Conservation (phyloP, 2,888 invertebrate species). For the Mimumesa dahlbomi region DNA sequence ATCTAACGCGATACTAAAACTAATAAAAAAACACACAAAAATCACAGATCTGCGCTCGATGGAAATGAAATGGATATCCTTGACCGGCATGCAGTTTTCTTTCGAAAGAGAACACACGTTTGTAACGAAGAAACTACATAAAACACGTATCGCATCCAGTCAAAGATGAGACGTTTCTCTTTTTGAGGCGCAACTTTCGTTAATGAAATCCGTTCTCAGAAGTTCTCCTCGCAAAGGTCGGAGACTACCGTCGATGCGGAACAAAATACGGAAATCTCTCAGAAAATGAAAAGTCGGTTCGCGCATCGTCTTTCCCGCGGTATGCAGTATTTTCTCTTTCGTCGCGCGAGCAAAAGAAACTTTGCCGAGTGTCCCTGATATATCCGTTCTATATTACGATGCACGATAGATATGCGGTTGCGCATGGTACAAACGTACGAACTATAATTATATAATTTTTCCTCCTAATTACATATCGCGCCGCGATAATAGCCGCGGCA, state of each 20-base stretch:
- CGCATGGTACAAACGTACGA: neutral
- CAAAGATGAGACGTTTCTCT: slow-evolving; percentile 3
- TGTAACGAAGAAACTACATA: neutral
- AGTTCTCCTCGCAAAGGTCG: slow-evolving; percentile 29
- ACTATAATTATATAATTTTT: too few species aligned
- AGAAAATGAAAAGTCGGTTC: slow-evolving; percentile 43
- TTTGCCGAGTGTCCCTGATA: too few species aligned
- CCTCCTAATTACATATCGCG: too few species aligned
- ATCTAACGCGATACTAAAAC: neutral
- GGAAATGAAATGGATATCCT: too few species aligned
- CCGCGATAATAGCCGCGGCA: too few species aligned
- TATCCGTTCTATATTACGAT: too few species aligned
- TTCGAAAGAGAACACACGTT: neutral
- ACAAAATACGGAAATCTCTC: slow-evolving; percentile 9
- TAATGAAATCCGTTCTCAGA: slow-evolving; percentile 52
- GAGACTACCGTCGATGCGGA: slow-evolving; percentile 12
- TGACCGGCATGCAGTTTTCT: slow-evolving; percentile 21
- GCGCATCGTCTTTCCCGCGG: too few species aligned
- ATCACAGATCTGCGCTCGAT: too few species aligned
- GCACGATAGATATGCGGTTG: too few species aligned
- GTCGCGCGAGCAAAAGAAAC: too few species aligned
- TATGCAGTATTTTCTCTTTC: too few species aligned
- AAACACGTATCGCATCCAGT: neutral
- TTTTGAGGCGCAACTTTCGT: slow-evolving; percentile 24
- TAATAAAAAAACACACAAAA: slow-evolving; percentile 7